Evolutionary conservation across 2,113 vertebrate genomes (phyloP).

Genomic region (Pygoscelis adeliae): DNA sequence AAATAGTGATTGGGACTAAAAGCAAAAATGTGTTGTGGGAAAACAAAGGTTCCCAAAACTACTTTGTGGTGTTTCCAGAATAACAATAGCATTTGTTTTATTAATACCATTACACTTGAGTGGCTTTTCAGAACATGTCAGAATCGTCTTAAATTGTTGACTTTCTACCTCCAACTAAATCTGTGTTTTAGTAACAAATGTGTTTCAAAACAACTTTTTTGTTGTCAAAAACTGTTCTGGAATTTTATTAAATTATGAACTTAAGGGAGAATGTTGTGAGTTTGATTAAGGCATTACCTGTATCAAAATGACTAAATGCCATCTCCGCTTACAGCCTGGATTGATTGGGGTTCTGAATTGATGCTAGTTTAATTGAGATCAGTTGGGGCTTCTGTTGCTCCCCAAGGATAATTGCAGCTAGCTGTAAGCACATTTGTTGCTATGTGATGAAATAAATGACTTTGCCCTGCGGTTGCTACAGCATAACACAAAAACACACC

Average conservation of each 20-base stretch:
- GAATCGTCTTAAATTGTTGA: neutral
- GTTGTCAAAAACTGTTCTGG: neutral
- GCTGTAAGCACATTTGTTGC: neutral
- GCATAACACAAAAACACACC: neutral
- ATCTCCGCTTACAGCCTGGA: neutral
- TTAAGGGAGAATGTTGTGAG: neutral
- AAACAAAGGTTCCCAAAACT: neutral
- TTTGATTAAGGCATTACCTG: neutral
- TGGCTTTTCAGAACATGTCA: neutral
- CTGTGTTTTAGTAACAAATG: neutral
- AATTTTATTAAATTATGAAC: neutral
- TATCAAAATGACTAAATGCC: neutral
- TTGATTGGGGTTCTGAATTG: neutral
- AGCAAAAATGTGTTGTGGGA: neutral
- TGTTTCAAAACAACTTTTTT: neutral
- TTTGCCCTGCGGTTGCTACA: neutral
- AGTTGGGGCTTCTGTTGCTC: neutral
- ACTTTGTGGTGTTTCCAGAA: neutral
- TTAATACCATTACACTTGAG: neutral
- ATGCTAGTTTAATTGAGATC: neutral
- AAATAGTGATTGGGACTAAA: neutral
- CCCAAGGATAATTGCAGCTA: neutral
- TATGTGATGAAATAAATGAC: neutral
- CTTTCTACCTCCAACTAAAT: neutral
- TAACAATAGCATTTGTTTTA: neutral